Evolutionary conservation across 2,888 invertebrate genomes (phyloP).

Genomic region (Griposia aprilina): DNA sequence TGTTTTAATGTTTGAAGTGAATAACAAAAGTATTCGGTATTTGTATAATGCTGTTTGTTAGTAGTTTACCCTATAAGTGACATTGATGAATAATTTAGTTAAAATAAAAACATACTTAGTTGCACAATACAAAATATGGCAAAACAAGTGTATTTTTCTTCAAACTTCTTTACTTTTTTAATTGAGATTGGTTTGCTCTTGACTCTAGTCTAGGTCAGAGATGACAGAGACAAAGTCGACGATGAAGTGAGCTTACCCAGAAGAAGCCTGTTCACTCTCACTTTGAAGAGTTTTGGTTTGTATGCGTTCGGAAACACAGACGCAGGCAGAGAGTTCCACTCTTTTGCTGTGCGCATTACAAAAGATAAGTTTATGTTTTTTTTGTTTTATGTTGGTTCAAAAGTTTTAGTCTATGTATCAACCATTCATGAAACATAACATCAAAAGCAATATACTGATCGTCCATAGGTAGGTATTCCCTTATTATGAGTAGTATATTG

Average conservation of each 20-base stretch:
- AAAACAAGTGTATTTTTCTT: background rate
- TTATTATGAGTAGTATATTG: background rate
- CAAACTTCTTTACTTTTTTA: background rate
- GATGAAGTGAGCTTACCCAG: too few species aligned
- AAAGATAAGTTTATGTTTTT: too few species aligned
- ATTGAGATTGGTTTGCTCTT: too few species aligned
- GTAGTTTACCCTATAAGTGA: background rate
- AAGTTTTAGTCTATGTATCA: background rate
- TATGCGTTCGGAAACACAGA: too few species aligned
- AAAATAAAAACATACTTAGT: background rate
- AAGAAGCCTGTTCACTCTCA: too few species aligned
- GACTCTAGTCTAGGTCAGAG: too few species aligned
- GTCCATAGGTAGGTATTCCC: background rate
- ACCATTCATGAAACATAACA: too few species aligned
- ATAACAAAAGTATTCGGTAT: background rate
- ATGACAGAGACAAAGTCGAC: too few species aligned
- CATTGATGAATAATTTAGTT: background rate
- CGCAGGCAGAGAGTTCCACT: too few species aligned
- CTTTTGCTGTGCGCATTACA: too few species aligned
- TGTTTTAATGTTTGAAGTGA: background rate
- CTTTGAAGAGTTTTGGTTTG: too few species aligned
- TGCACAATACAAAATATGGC: background rate
- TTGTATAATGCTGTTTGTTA: background rate
- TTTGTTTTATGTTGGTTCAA: background rate
- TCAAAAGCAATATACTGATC: background rate